A percentile compares a stretch with the other conserved stretches of the same genome.
These are phyloP conservation scores for Chalcis sispes DNA, from an alignment of 2,888 invertebrate species.

Conservation along the genomic window DNA sequence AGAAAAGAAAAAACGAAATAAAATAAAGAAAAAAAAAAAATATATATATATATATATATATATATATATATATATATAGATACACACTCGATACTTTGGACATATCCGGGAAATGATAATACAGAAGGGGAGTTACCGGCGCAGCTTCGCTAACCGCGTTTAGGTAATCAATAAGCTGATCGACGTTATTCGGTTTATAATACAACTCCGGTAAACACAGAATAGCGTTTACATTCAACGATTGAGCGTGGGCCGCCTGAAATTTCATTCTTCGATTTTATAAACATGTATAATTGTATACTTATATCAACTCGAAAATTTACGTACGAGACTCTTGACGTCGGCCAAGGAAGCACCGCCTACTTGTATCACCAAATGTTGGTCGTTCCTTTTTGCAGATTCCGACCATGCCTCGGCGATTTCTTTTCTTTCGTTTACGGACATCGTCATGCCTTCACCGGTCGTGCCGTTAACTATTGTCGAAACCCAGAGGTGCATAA, in stretches of 20 bases:
- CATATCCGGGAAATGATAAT: slow-evolving; percentile 80
- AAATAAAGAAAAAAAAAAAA: no score
- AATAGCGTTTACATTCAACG: slow-evolving; percentile 81
- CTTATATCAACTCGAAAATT: background rate
- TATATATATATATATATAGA: background rate
- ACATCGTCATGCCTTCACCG: slow-evolving; percentile 86
- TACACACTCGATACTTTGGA: slow-evolving; percentile 36
- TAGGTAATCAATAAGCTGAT: slow-evolving; percentile 82
- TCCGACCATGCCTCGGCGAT: slow-evolving; percentile 82
- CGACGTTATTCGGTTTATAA: slow-evolving; percentile 81
- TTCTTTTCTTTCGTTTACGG: slow-evolving; percentile 82
- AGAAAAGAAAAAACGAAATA: no score
- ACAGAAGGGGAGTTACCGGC: slow-evolving; percentile 86
- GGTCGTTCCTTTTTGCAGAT: slow-evolving; percentile 77
- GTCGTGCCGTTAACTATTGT: slow-evolving; percentile 86
- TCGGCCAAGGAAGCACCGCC: slow-evolving; percentile 84
- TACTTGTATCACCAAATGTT: slow-evolving; percentile 84
- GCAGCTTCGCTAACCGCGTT: slow-evolving; percentile 83
- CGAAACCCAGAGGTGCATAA: background rate
- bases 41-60: no score
- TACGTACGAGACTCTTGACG: slow-evolving; percentile 80
- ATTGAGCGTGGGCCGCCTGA: slow-evolving; percentile 83
- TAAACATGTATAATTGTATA: background rate
- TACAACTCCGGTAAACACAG: slow-evolving; percentile 87
- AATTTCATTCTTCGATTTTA: no score